Evolutionary conservation across 2,888 invertebrate genomes (phyloP).

Genomic region (Chrysodeixis includens): DNA sequence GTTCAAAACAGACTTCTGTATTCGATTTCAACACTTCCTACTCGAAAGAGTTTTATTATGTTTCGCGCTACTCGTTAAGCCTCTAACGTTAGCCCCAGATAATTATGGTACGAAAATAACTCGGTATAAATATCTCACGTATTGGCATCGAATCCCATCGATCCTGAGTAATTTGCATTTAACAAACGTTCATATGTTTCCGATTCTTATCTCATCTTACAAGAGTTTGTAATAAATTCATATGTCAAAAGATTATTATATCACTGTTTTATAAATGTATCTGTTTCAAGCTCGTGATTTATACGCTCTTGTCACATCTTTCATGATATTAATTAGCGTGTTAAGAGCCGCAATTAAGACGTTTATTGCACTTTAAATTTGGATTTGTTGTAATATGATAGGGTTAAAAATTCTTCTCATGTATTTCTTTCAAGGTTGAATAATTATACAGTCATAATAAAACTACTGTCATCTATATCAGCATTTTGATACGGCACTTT

Average conservation of each 20-base stretch:
- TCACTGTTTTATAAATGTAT: constrained; percentile 21
- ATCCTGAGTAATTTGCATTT: constrained; percentile 19
- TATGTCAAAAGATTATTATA: constrained; percentile 33
- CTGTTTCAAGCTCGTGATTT: constrained; percentile 18
- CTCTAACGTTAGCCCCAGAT: constrained; percentile 12
- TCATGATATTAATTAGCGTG: constrained; percentile 27
- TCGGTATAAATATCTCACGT: constrained; percentile 14
- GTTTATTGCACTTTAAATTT: background rate
- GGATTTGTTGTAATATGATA: background rate
- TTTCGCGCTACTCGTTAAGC: background rate
- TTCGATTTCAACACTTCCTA: background rate
- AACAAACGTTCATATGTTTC: constrained; percentile 30
- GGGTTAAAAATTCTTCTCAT: background rate
- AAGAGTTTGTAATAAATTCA: constrained; percentile 38
- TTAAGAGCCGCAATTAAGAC: constrained; percentile 19
- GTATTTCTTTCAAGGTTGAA: too few relatives aligned
- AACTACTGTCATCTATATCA: too few relatives aligned
- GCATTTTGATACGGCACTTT: too few relatives aligned
- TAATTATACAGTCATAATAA: too few relatives aligned
- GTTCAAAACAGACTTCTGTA: background rate
- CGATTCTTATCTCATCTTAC: constrained; percentile 20
- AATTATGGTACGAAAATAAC: constrained; percentile 21
- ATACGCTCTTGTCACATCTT: constrained; percentile 22
- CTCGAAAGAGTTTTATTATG: background rate
- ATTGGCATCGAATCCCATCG: constrained; percentile 29